Conservation (phyloP, 2,888 invertebrate species). For the Cryptocephalus moraei region DNA sequence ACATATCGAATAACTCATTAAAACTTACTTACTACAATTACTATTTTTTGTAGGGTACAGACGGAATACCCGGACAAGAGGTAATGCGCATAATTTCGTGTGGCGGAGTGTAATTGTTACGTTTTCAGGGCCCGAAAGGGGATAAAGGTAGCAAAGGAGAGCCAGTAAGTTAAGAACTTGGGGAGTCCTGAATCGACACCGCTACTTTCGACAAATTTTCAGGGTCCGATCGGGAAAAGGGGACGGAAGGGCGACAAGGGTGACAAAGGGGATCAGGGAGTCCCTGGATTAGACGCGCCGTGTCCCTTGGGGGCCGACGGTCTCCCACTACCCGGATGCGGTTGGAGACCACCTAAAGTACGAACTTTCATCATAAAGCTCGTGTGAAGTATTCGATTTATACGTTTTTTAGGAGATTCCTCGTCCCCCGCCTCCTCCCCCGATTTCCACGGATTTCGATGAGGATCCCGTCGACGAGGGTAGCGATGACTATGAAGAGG, state of each 20-base stretch:
- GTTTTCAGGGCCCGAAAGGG: conserved; percentile 73
- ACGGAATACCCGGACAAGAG: conserved; percentile 88
- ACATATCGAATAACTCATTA: not conserved
- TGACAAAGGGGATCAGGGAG: conserved; percentile 90
- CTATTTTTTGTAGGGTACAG: conserved; percentile 72
- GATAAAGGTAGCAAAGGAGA: conserved; percentile 83
- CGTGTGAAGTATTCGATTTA: not conserved
- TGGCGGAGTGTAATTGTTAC: too few species aligned
- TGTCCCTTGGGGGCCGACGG: conserved; percentile 96
- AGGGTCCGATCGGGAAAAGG: conserved; percentile 83
- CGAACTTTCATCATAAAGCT: conserved; percentile 8
- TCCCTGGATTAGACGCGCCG: conserved; percentile 96
- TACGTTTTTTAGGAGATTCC: conserved; percentile 25
- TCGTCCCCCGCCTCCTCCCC: conserved; percentile 37
- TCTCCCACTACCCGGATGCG: conserved; percentile 90
- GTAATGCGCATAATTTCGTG: conserved; percentile 36
- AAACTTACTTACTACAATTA: not conserved
- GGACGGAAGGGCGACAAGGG: conserved; percentile 89
- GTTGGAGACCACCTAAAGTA: conserved; percentile 85
- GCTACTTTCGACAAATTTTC: conserved; percentile 17
- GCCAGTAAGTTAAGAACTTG: conserved; percentile 52
- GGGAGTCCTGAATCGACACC: too few species aligned
- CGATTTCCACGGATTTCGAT: conserved; percentile 37
- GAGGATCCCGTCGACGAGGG: conserved; percentile 43
- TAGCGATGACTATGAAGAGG: conserved; percentile 46